Conservation (phyloP, 2,113 vertebrate genomes). For the Fulmarus glacialis region DNA sequence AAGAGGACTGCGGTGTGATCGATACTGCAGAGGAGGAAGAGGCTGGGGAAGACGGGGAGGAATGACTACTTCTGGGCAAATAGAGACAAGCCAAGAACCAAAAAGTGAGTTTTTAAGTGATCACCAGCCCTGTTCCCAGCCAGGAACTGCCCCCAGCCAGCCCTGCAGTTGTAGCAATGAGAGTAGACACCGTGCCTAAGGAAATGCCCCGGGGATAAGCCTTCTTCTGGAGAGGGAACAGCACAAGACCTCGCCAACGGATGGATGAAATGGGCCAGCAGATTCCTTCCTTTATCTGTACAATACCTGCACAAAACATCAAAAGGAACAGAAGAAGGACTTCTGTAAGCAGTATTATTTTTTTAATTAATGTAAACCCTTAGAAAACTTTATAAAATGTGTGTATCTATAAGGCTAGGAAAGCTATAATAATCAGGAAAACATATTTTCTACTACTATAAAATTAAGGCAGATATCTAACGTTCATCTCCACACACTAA, state of each 20-base stretch:
- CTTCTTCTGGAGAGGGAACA: background rate
- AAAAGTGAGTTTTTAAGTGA: background rate
- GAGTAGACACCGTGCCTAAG: background rate
- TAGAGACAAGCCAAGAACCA: background rate
- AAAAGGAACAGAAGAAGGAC: background rate
- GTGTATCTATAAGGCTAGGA: background rate
- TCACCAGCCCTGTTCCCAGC: background rate
- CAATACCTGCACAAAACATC: background rate
- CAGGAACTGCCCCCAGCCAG: background rate
- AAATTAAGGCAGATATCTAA: background rate
- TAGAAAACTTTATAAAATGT: background rate
- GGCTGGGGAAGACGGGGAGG: background rate
- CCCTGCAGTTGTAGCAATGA: background rate
- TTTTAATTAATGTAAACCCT: background rate
- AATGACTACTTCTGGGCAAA: background rate
- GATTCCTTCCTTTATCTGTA: background rate
- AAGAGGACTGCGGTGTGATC: background rate
- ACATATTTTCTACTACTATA: background rate
- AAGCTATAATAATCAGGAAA: background rate
- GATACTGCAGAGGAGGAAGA: too few relatives aligned
- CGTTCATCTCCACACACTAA: background rate
- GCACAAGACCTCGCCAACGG: accelerated
- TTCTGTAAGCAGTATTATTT: background rate
- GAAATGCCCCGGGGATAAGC: background rate
- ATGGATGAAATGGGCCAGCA: background rate